A percentile compares a stretch with the other conserved stretches of the same genome.
These are phyloP conservation scores for Drosophila tsacasi DNA, from an alignment of 1,140 invertebrate species.

Conservation along the genomic window DNA sequence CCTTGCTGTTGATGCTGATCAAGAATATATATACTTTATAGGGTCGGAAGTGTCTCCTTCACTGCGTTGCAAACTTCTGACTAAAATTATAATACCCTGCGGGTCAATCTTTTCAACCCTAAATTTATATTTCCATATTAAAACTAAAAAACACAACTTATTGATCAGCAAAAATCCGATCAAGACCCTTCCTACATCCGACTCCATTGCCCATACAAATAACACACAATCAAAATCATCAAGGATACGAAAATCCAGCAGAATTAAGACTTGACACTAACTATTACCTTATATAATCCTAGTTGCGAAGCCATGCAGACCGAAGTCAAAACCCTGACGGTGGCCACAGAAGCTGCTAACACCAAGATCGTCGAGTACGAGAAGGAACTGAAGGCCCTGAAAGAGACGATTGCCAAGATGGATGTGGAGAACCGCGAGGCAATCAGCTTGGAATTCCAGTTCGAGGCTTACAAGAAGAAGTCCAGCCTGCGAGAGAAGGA, in stretches of 20 bases:
- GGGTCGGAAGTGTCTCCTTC: too few species aligned
- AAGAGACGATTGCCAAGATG: constrained; percentile 54
- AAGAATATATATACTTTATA: too few species aligned
- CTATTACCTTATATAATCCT: background rate
- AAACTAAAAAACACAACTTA: too few species aligned
- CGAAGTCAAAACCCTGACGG: constrained; percentile 37
- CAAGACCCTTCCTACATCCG: too few species aligned
- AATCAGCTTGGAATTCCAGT: constrained; percentile 79
- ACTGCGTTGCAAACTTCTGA: too few species aligned
- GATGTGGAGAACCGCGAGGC: constrained; percentile 76
- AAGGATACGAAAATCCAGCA: background rate
- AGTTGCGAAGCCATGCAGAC: constrained; percentile 50
- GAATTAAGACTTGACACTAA: background rate
- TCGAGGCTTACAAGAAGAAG: constrained; percentile 64
- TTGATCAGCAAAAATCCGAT: too few species aligned
- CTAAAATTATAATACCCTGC: too few species aligned
- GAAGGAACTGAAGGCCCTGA: constrained; percentile 46
- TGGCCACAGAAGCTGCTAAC: constrained; percentile 43
- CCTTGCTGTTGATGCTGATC: too few species aligned
- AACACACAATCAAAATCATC: background rate
- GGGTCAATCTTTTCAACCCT: too few species aligned
- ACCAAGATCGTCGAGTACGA: constrained; percentile 52
- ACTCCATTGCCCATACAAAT: background rate
- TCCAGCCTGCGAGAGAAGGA: constrained; percentile 75
- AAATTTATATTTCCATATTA: too few species aligned